Evolutionary conservation across 2,888 invertebrate genomes (phyloP).

Genomic region (Phengaris alcon): DNA sequence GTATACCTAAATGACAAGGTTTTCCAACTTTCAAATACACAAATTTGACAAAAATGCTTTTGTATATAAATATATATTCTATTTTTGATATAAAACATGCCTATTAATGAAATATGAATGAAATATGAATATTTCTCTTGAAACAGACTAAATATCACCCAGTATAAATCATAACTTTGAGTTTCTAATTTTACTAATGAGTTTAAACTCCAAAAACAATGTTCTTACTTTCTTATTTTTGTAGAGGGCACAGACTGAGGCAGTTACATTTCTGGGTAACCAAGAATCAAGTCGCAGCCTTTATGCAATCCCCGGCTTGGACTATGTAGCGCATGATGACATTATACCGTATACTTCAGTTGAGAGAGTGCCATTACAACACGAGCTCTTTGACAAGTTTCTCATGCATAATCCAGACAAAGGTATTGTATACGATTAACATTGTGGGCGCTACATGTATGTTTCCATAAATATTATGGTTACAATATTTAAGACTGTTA

Average conservation of each 20-base stretch:
- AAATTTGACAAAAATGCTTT: too few relatives aligned
- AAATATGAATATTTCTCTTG: too few relatives aligned
- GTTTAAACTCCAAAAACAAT: background rate
- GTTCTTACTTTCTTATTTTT: slow-evolving; percentile 40
- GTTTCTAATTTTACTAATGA: too few relatives aligned
- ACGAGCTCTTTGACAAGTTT: slow-evolving; percentile 98
- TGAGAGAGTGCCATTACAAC: slow-evolving; percentile 93
- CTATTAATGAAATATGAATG: too few relatives aligned
- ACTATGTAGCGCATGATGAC: slow-evolving; percentile 99
- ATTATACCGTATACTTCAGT: slow-evolving; percentile 95
- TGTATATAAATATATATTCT: too few relatives aligned
- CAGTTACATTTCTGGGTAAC: slow-evolving; percentile 97
- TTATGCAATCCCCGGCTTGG: slow-evolving; percentile 97
- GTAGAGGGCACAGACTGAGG: slow-evolving; percentile 98
- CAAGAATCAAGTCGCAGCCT: slow-evolving; percentile 96
- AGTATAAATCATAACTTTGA: too few relatives aligned
- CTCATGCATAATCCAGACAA: slow-evolving; percentile 87
- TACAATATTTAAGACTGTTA: background rate
- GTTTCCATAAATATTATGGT: too few relatives aligned
- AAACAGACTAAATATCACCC: too few relatives aligned
- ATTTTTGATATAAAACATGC: too few relatives aligned
- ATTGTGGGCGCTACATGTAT: too few relatives aligned
- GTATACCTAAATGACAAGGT: too few relatives aligned
- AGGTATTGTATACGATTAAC: slow-evolving; percentile 64
- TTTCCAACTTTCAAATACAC: too few relatives aligned